phyloP scores from a whole-genome alignment of 2,888 invertebrate genomes.

The Girardia tigrina region DNA sequence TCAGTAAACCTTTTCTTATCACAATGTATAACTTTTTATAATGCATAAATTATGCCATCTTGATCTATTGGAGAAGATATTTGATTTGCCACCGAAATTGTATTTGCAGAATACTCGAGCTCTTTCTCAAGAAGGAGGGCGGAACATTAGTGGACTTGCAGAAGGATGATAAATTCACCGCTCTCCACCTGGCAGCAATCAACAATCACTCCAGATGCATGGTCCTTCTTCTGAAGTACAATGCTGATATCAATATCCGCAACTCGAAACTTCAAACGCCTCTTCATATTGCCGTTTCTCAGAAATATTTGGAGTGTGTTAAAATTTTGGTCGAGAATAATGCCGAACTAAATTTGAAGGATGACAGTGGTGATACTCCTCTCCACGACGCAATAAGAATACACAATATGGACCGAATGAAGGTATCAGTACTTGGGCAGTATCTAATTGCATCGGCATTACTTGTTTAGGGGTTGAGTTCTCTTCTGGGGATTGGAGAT shows the following conservation, averaged over 20 bases:
- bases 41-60: too few species aligned
- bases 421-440: not conserved
- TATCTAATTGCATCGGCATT: not conserved
- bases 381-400: not conserved
- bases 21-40: too few species aligned
- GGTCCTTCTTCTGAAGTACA: not conserved
- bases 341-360: not conserved
- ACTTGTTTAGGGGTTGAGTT: not conserved
- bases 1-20: too few species aligned
- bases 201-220: not conserved
- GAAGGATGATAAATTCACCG: not conserved
- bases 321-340: not conserved
- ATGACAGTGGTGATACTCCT: not conserved
- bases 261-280: not conserved
- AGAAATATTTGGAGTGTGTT: conserved; percentile 7
- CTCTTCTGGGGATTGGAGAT: not conserved
- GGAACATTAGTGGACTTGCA: not conserved
- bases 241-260: not conserved
- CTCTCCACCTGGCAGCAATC: not conserved
- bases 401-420: not conserved
- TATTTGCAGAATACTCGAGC: not conserved
- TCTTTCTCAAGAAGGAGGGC: not conserved
- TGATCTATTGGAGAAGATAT: too few species aligned
- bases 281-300: not conserved
- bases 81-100: not conserved